Evolutionary conservation across 2,113 vertebrate species (phyloP), one percentile per base, ranked within the genome.

Genomic region (Syngnathus scovelli): DNA sequence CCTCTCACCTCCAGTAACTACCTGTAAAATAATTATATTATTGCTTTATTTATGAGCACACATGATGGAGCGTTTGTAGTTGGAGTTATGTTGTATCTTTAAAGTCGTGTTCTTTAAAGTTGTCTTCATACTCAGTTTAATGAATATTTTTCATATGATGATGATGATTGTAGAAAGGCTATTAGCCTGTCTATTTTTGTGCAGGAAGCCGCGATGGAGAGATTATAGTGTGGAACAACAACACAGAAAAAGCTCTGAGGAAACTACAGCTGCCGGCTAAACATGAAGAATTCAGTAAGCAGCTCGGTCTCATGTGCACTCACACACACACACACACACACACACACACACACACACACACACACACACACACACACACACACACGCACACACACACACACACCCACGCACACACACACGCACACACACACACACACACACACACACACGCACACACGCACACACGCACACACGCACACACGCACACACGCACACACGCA

Each of bases 191-290:
- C 21, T 64, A 33, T 64, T 43, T 46, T 64, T 33, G 39, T 67
- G 7, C 80, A 91, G 90, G 91, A 55, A 91, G 90, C 72, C 85
- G 69, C 1, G 85, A 90, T 83, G 92, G 92, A 38, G 88, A 92
- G 86, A 90, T 93, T 58, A 61, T 88, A 55, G 79, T 94, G 43
- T 93, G 92, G 92, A 93, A 92, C 33, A 93, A 72, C 69, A 88
- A 76, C 69, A 91, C 92, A 58, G 90, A 92, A 82, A 93, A 88
- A n/a, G 84, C 87, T 77, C 59, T 74, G 64, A 78, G 84, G 59
- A 90, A 91, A 72, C 85, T 90, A 54, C 37, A 27, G 27, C 83
- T 81, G 51, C 67, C 60, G 62, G 64, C 76, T 64, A 78, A 80
- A 71, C 65, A 59, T 2, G 63, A 76, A 46, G 52, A 71, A 65